These are phyloP conservation scores for Synodontis membranacea DNA, from an alignment of 2,113 vertebrate genomes.

Conservation along the genomic window DNA sequence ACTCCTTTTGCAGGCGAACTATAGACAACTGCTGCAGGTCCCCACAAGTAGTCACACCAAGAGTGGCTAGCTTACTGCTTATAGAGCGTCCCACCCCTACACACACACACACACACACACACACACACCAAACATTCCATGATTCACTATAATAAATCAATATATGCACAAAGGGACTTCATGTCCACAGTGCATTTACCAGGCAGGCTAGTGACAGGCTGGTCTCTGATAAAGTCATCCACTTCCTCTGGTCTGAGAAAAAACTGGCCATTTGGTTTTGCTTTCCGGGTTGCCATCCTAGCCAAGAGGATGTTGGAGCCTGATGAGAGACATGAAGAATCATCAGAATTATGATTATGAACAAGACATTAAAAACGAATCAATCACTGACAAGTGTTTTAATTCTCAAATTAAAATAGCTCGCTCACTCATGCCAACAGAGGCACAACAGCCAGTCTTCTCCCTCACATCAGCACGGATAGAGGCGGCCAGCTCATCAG, in stretches of 20 bases:
- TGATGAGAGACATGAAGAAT: conserved; percentile 57
- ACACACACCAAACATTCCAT: neutral
- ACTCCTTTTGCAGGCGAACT: conserved; percentile 90
- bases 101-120: neutral
- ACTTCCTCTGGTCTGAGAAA: conserved; percentile 90
- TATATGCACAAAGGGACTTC: neutral
- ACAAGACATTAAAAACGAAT: neutral
- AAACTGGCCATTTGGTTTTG: conserved; percentile 93
- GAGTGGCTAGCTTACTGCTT: conserved; percentile 83
- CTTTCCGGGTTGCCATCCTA: conserved; percentile 91
- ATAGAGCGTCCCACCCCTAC: conserved; percentile 91
- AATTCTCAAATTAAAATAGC: neutral
- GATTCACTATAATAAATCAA: neutral
- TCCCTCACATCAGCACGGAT: conserved; percentile 88
- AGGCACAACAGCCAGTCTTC: conserved; percentile 89
- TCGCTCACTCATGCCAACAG: conserved; percentile 89
- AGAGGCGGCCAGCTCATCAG: conserved; percentile 84
- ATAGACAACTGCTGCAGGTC: conserved; percentile 91
- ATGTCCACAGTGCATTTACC: conserved; percentile 70
- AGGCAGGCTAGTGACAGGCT: conserved; percentile 88
- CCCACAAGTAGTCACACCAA: conserved; percentile 89
- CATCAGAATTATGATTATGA: conserved; percentile 1
- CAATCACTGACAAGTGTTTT: too few relatives aligned
- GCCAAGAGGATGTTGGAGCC: conserved; percentile 98
- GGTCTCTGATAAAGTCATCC: conserved; percentile 93